Percentiles rank a stretch among this genome's conserved stretches.
These are phyloP conservation scores for Tipula helvola DNA, from an alignment of 2,888 invertebrate genomes.

Conservation along the genomic window DNA sequence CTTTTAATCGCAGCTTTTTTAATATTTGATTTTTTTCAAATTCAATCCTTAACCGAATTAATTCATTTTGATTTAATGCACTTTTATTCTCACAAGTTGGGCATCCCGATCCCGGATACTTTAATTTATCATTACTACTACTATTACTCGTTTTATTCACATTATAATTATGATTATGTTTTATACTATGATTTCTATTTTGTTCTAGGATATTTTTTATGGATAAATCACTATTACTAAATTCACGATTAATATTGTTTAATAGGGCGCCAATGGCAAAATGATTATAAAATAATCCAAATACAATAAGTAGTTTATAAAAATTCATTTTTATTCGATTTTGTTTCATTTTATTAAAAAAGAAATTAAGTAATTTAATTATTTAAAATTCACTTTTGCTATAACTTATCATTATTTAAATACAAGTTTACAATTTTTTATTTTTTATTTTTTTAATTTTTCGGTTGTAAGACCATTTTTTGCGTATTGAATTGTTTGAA, in stretches of 20 bases:
- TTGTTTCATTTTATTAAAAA: neutral
- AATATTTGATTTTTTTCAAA: slow-evolving; percentile 75
- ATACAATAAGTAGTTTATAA: neutral
- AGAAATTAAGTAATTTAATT: neutral
- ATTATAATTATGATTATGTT: neutral
- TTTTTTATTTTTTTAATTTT: neutral
- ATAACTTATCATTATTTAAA: neutral
- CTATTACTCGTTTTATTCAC: neutral
- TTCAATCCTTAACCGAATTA: slow-evolving; percentile 60
- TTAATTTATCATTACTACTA: neutral
- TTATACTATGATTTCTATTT: neutral
- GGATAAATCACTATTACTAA: neutral
- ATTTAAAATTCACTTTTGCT: neutral
- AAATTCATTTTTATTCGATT: neutral
- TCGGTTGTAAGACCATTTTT: neutral
- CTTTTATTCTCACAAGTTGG: slow-evolving; percentile 18
- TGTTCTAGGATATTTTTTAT: neutral
- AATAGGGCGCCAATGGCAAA: neutral
- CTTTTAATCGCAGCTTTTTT: slow-evolving; percentile 62
- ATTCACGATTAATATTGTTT: neutral
- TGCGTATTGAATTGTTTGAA: neutral
- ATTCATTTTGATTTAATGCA: slow-evolving; percentile 40
- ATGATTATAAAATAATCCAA: neutral
- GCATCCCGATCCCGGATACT: slow-evolving; percentile 10
- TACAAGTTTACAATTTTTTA: neutral